These are phyloP conservation scores for Clarias macrocephalus DNA, from an alignment of 2,113 vertebrate species.

Conservation along the genomic window DNA sequence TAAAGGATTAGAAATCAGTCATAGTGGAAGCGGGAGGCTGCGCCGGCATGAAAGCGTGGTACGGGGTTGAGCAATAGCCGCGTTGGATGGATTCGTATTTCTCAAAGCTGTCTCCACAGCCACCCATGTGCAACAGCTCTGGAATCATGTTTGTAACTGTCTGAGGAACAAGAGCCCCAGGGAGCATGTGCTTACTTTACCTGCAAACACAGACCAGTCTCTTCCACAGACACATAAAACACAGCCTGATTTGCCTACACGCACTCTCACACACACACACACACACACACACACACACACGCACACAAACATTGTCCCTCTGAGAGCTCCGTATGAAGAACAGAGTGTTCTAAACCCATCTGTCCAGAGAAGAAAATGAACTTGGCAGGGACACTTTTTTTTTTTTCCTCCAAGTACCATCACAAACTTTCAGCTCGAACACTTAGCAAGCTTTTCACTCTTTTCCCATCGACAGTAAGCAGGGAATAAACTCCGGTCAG, in stretches of 20 bases:
- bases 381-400: slow-evolving; percentile 36
- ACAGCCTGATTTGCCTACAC: slow-evolving; percentile 30
- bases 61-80: slow-evolving; percentile 63
- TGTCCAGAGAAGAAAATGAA: slow-evolving; percentile 40
- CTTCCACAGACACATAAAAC: slow-evolving; percentile 54
- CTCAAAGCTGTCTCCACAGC: slow-evolving; percentile 60
- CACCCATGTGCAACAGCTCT: slow-evolving; percentile 63
- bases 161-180: slow-evolving; percentile 67
- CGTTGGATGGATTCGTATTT: slow-evolving; percentile 66
- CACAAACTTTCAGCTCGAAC: slow-evolving; percentile 3
- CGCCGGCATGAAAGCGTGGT: slow-evolving; percentile 37
- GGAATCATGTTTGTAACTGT: slow-evolving; percentile 74
- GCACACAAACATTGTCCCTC: slow-evolving; percentile 16
- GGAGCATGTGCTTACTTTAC: slow-evolving; percentile 67
- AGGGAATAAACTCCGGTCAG: slow-evolving; percentile 12
- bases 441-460: not conserved
- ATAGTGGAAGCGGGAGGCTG: slow-evolving; percentile 48
- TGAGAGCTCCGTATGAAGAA: slow-evolving; percentile 42
- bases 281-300: not conserved
- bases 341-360: slow-evolving; percentile 49
- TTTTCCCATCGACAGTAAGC: not conserved
- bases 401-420: slow-evolving; percentile 40
- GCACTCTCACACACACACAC: slow-evolving; percentile 33
- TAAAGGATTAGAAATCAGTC: slow-evolving; percentile 40
- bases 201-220: slow-evolving; percentile 61